A percentile compares a stretch with the other conserved stretches of the same genome.
Conservation (phyloP, 2,888 invertebrate genomes). For the Eilema griseolum region DNA sequence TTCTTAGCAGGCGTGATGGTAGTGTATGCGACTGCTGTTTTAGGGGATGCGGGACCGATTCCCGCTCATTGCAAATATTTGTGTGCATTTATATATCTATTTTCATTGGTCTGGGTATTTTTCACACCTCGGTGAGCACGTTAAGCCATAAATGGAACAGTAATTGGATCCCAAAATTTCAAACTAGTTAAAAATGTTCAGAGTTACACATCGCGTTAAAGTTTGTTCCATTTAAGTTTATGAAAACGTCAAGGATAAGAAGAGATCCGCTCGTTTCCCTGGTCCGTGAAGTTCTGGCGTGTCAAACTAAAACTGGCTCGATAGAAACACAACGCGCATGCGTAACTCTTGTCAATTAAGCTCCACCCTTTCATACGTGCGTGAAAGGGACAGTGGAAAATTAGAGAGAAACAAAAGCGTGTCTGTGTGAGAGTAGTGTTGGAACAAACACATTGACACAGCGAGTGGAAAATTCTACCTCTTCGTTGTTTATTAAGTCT, state of each 20-base stretch:
- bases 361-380: background rate
- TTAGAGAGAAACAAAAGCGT: background rate
- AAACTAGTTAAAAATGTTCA: no score
- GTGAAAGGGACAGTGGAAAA: background rate
- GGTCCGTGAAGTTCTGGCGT: background rate
- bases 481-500: background rate
- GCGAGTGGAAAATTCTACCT: background rate
- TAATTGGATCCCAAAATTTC: no score
- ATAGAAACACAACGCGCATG: background rate
- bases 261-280: no score
- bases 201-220: no score
- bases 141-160: no score
- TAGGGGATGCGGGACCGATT: no score
- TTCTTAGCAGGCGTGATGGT: no score
- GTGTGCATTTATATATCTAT: no score
- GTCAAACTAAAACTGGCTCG: background rate
- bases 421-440: background rate
- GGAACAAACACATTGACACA: background rate
- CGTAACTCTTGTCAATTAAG: background rate
- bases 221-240: background rate
- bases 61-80: no score
- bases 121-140: no score
- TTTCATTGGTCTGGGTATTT: no score
- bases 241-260: background rate
- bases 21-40: no score